These are phyloP conservation scores for Porites lutea DNA, from an alignment of 64 coral and sea anemone genomes.

Conservation along the genomic window DNA sequence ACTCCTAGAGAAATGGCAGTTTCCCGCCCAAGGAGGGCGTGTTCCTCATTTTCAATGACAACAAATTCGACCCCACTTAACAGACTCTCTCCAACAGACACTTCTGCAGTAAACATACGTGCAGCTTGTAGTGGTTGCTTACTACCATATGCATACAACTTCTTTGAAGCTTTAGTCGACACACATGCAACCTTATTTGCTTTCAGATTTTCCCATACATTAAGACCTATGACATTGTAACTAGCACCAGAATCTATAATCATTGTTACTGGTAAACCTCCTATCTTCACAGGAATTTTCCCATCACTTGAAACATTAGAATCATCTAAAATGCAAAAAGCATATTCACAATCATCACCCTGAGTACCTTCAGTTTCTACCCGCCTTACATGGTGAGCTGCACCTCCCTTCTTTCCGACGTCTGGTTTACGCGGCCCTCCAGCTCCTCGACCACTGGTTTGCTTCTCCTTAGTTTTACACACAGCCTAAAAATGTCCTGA, in stretches of 20 bases:
- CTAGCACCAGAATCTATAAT: neutral
- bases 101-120: too few species aligned
- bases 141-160: slow-evolving; percentile 36
- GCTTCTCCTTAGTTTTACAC: slow-evolving; percentile 37
- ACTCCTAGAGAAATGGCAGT: too few species aligned
- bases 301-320: neutral
- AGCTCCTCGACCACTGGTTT: neutral
- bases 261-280: neutral
- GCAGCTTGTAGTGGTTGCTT: neutral
- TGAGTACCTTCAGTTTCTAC: too few species aligned
- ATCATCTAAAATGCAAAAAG: neutral
- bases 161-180: slow-evolving; percentile 14
- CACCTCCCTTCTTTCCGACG: too few species aligned
- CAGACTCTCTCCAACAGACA: too few species aligned
- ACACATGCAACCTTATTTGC: slow-evolving; percentile 6
- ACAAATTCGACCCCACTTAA: too few species aligned
- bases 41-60: too few species aligned
- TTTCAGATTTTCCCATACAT: slow-evolving; percentile 18
- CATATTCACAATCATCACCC: neutral
- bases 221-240: neutral
- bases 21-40: too few species aligned
- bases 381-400: too few species aligned
- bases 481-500: slow-evolving; percentile 36
- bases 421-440: neutral
- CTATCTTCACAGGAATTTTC: neutral